phyloP scores from a whole-genome alignment of 2,113 vertebrate species.

The Falcunculus frontatus region DNA sequence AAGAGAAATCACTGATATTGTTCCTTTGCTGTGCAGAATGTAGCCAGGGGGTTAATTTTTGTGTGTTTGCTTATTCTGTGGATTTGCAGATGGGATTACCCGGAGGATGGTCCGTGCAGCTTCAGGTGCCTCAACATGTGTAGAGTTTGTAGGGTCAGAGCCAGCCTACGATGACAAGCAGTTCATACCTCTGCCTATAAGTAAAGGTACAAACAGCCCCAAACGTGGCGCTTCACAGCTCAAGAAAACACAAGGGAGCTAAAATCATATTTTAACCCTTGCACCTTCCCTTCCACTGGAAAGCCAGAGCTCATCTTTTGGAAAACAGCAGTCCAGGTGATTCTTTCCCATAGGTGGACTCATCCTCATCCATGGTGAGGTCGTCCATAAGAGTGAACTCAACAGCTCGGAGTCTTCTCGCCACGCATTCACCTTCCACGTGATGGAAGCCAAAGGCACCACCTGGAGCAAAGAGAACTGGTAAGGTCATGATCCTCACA shows the following conservation, averaged over 20 bases:
- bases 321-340: not conserved
- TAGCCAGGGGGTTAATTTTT: not conserved
- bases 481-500: constrained; percentile 48
- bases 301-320: not conserved
- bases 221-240: not conserved
- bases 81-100: constrained; percentile 77
- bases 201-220: constrained; percentile 77
- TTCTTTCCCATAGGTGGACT: constrained; percentile 74
- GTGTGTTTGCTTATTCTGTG: not conserved
- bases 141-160: constrained; percentile 83
- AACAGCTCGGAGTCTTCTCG: constrained; percentile 84
- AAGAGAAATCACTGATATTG: not conserved
- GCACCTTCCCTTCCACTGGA: not conserved
- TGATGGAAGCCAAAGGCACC: constrained; percentile 87
- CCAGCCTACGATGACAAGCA: constrained; percentile 61
- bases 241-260: not conserved
- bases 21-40: not conserved
- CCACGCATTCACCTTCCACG: constrained; percentile 88
- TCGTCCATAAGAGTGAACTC: constrained; percentile 88
- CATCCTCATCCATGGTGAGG: constrained; percentile 89
- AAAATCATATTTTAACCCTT: not conserved
- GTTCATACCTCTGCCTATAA: constrained; percentile 81
- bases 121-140: constrained; percentile 69
- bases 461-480: constrained; percentile 92
- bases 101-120: constrained; percentile 85